Percentiles rank a stretch among this genome's conserved stretches.
These are phyloP conservation scores for Chlorodrepanis virens DNA, from an alignment of 2,113 vertebrate genomes.

Conservation along the genomic window DNA sequence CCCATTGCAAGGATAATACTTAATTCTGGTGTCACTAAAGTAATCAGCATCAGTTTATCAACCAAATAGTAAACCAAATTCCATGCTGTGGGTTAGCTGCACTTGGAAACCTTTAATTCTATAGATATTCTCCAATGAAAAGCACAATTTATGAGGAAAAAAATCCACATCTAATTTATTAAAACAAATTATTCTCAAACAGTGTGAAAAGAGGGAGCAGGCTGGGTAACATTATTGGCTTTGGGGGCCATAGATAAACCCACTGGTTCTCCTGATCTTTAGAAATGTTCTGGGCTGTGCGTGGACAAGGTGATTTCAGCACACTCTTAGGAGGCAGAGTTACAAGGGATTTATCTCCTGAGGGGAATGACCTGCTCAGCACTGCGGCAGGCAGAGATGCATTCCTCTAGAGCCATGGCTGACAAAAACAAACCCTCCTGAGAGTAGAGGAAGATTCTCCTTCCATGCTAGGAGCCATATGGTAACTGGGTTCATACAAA, in stretches of 20 bases:
- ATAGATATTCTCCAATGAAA: background rate
- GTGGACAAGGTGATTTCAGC: background rate
- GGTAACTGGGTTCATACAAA: background rate
- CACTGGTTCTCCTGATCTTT: background rate
- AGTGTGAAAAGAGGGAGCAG: background rate
- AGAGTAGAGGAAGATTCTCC: background rate
- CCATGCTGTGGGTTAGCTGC: background rate
- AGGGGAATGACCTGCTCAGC: background rate
- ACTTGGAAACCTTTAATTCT: background rate
- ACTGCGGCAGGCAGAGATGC: background rate
- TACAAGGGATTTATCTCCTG: background rate
- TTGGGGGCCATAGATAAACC: background rate
- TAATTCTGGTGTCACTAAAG: background rate
- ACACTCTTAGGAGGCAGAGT: background rate
- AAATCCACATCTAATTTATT: background rate
- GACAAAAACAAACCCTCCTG: background rate
- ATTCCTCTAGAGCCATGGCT: background rate
- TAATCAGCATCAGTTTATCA: background rate
- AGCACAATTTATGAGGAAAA: background rate
- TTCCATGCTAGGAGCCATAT: background rate
- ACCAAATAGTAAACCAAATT: background rate
- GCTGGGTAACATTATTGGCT: background rate
- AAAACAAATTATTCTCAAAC: background rate
- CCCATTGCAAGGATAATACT: background rate
- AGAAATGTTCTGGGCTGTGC: background rate